A percentile compares a stretch with the other conserved stretches of the same genome.
Evolutionary conservation across 2,888 invertebrate species (phyloP).

Genomic region (Apodemia mormo): DNA sequence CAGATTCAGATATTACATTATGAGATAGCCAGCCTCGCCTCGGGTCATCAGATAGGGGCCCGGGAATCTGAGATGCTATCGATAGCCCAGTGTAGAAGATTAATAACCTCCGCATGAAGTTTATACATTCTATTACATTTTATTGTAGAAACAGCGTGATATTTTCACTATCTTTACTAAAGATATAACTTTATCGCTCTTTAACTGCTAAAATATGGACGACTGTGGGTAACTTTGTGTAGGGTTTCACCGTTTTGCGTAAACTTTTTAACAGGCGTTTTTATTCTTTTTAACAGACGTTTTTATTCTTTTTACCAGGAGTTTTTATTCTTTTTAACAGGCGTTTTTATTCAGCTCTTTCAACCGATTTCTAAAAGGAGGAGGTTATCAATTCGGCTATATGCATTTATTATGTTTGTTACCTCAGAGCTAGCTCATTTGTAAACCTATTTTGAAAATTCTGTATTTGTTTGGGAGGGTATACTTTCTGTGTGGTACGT

Average conservation of each 20-base stretch:
- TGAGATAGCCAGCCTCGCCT: slow-evolving; percentile 2
- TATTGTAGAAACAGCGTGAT: not conserved
- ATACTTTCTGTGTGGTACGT: too few relatives aligned
- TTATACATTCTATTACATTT: slow-evolving; percentile 13
- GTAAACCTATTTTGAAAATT: too few relatives aligned
- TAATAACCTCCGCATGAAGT: not conserved
- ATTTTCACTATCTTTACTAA: not conserved
- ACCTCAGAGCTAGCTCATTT: too few relatives aligned
- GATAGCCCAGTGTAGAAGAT: not conserved
- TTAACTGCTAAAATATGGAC: not conserved
- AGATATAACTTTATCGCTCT: slow-evolving; percentile 7
- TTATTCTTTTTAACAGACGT: not conserved
- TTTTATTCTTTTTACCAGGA: not conserved
- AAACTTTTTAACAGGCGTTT: not conserved
- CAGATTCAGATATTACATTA: not conserved
- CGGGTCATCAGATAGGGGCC: not conserved
- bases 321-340: not conserved
- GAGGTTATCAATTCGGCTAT: too few relatives aligned
- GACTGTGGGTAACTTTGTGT: not conserved
- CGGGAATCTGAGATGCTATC: slow-evolving; percentile 12
- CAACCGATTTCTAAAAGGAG: too few relatives aligned
- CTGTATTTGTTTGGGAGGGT: too few relatives aligned
- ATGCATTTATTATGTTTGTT: too few relatives aligned
- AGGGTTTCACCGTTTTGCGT: not conserved
- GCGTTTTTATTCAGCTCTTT: not conserved